A percentile compares a stretch with the other conserved stretches of the same genome.
These are phyloP conservation scores for Cactoblastis cactorum DNA, from an alignment of 2,888 invertebrate species.

Conservation along the genomic window DNA sequence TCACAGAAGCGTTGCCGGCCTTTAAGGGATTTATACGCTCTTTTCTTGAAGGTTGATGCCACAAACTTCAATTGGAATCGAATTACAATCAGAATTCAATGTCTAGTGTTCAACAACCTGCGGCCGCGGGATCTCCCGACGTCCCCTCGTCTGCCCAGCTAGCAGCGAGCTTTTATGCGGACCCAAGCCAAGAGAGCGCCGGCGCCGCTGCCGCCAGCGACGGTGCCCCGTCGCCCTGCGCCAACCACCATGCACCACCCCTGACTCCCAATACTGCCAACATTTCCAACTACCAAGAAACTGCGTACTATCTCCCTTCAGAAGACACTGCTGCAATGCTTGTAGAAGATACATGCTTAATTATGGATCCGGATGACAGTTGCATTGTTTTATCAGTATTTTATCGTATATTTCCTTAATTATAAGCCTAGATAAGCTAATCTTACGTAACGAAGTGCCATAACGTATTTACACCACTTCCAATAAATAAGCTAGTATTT, in stretches of 20 bases:
- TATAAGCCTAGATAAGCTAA: constrained; percentile 35
- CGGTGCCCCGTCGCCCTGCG: constrained; percentile 32
- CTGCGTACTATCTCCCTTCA: constrained; percentile 79
- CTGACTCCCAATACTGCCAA: constrained; percentile 72
- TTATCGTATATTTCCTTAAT: constrained; percentile 24
- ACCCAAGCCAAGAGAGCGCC: constrained; percentile 69
- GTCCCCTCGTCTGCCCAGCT: constrained; percentile 76
- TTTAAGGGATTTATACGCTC: no score
- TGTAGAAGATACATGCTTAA: constrained; percentile 46
- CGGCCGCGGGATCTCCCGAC: constrained; percentile 77
- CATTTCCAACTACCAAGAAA: constrained; percentile 68
- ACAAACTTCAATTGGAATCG: no score
- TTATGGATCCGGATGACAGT: not conserved
- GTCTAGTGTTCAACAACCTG: constrained; percentile 82
- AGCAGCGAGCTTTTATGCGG: constrained; percentile 74
- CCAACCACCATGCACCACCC: constrained; percentile 46
- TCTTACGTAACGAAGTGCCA: constrained; percentile 62
- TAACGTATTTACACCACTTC: constrained; percentile 56
- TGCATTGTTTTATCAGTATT: constrained; percentile 19
- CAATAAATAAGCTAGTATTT: constrained; percentile 44
- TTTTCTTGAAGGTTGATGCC: no score
- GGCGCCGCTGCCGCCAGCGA: constrained; percentile 73
- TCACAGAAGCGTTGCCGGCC: no score
- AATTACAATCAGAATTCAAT: not conserved
- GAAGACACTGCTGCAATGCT: constrained; percentile 79